Percentiles rank a stretch among this genome's conserved stretches.
Conservation (phyloP, 2,113 vertebrate species). For the Spermophilus dauricus region DNA sequence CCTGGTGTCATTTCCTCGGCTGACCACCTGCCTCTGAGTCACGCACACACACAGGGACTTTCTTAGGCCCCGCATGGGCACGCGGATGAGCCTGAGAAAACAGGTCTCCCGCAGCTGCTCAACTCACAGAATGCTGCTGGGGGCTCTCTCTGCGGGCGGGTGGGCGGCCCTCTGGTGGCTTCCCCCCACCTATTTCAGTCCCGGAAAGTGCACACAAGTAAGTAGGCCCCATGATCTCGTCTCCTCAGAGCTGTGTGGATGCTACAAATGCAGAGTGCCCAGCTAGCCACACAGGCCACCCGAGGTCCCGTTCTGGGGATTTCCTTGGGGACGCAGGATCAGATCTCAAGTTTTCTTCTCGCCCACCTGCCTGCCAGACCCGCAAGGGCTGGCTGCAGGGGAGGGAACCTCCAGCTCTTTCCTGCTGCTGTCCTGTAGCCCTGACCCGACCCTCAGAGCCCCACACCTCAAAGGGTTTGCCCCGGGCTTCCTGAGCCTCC, state of each 20-base stretch:
- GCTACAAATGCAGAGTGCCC: background rate
- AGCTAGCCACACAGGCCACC: too few relatives aligned
- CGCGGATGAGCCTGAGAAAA: accelerated
- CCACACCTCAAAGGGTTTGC: background rate
- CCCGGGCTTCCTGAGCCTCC: background rate
- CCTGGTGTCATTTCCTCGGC: background rate
- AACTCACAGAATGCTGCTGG: too few relatives aligned
- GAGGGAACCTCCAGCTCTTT: background rate
- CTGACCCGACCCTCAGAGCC: too few relatives aligned
- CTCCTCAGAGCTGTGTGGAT: too few relatives aligned
- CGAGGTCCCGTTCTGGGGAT: accelerated
- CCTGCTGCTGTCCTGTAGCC: background rate
- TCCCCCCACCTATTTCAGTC: too few relatives aligned
- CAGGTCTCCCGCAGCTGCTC: background rate
- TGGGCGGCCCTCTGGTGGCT: too few relatives aligned
- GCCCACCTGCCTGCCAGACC: accelerated
- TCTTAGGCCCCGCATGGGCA: background rate
- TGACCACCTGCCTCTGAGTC: background rate
- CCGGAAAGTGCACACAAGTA: too few relatives aligned
- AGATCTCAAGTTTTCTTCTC: accelerated
- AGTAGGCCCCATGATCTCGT: background rate
- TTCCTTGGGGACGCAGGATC: background rate
- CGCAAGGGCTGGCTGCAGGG: too few relatives aligned
- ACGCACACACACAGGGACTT: accelerated
- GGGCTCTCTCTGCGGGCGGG: too few relatives aligned